A percentile compares a stretch with the other conserved stretches of the same genome.
Evolutionary conservation across 2,113 vertebrate species (phyloP).

Genomic region (Charadrius vociferus): DNA sequence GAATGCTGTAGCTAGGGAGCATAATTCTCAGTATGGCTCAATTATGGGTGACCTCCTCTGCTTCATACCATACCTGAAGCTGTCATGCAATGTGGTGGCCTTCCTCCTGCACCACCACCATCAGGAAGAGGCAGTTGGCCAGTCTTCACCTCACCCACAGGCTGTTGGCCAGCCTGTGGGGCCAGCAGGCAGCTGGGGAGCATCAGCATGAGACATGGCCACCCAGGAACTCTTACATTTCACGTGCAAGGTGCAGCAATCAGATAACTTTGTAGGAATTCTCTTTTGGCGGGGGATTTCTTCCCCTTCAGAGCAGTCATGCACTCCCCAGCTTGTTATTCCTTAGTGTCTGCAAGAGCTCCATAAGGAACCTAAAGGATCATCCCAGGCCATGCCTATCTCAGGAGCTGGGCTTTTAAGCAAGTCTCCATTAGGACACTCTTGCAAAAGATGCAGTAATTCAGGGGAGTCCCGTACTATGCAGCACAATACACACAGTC

Average conservation of each 20-base stretch:
- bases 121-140: not conserved
- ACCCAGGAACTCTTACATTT: not conserved
- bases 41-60: not conserved
- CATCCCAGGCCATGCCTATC: not conserved
- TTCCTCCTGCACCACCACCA: not conserved
- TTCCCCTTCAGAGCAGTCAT: not conserved
- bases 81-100: not conserved
- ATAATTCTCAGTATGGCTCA: not conserved
- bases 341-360: not conserved
- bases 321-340: not conserved
- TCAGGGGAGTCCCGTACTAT: not conserved
- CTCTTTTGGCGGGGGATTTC: not conserved
- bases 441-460: not conserved
- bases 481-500: not conserved
- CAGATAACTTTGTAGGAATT: not conserved
- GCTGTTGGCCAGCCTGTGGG: not conserved
- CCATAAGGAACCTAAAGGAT: not conserved
- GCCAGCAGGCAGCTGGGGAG: not conserved
- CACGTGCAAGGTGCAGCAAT: fast-evolving
- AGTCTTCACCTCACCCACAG: not conserved
- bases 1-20: not conserved
- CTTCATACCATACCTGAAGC: not conserved
- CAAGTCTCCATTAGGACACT: not conserved
- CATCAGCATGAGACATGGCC: fast-evolving
- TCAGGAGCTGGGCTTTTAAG: not conserved